Conservation (phyloP, 2,888 invertebrate genomes). For the Erebia palarica region DNA sequence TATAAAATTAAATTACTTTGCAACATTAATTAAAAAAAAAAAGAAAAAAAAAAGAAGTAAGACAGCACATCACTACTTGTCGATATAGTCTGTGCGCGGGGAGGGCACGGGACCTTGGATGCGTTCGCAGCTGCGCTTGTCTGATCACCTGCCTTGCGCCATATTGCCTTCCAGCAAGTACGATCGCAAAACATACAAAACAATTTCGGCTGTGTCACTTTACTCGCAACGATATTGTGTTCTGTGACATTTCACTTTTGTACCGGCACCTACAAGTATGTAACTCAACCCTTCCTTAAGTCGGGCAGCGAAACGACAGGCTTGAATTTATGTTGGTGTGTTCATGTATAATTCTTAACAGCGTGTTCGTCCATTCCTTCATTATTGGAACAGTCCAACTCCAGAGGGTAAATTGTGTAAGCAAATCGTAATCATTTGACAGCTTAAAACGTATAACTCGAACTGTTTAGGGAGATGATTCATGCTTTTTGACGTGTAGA, state of each 20-base stretch:
- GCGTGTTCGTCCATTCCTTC: no score
- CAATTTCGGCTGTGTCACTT: conserved; percentile 37
- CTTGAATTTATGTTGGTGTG: no score
- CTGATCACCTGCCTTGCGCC: conserved; percentile 73
- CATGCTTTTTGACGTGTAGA: no score
- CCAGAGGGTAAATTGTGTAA: no score
- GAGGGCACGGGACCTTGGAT: conserved; percentile 69
- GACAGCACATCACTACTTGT: conserved; percentile 63
- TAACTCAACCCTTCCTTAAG: not conserved
- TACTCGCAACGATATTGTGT: conserved; percentile 26
- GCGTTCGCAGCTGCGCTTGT: conserved; percentile 70
- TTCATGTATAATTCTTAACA: no score
- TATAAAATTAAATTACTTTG: conserved; percentile 42
- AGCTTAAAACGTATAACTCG: no score
- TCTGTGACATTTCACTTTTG: conserved; percentile 12
- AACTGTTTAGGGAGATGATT: no score
- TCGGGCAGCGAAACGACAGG: no score
- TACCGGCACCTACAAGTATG: no score
- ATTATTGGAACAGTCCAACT: no score
- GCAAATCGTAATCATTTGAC: no score
- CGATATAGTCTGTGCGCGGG: conserved; percentile 56
- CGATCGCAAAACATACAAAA: conserved; percentile 52
- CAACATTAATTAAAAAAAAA: conserved; percentile 40
- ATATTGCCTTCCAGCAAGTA: conserved; percentile 70
- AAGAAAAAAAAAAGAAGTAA: conserved; percentile 37